Base-by-base conservation (phyloP, 2,797 vertebrate genomes). In the Typhlichthys eigenmanni region DNA sequence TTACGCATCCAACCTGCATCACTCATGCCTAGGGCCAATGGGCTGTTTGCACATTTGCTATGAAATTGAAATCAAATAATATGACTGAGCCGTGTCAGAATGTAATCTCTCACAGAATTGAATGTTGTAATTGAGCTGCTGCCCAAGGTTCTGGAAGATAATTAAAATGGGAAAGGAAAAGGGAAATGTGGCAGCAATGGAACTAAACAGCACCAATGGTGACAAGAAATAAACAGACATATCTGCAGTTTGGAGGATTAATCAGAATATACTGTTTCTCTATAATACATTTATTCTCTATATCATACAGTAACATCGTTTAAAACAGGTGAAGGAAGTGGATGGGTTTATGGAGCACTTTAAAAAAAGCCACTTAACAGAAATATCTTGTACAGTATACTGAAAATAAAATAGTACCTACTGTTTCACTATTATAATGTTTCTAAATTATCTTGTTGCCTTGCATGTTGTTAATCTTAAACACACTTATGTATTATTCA, bases 51-150 rank as follows among this genome's bases (percentile, higher is more conserved):
- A 81, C 80, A 82, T 86, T 84, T 74, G 73, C 81, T 85, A 80
- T 82, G 80, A 87, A 88, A 88, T 81, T 72, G 77, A 86, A 90
- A 87, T 88, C 81, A 90, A 88, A 88, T 88, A 88, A 88, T 82
- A 87, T 79, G 85, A 87, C 82, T 74, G 85, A 82, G 82, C 77
- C 66, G 54, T 88, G 87, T 90, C 87, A 89, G 80, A 88, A 88
- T 84, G 83, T 86, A 85, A 91, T 88, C 83, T 88, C 83, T 83
- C 66, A 45, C 80, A 79, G 82, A 86, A 87, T 80, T 82, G 80
- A 85, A 90, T 84, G 85, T 72, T 79, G 81, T 78, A 78, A 89
- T 76, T 80, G 87, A 84, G 84, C 87, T 73, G 64, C 74, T 82
- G 83, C 80, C 85, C 80, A 81, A 85, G 80, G 82, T 89, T 75